Evolutionary conservation across 2,113 vertebrate species (phyloP).

Genomic region (Tetraodon nigroviridis): DNA sequence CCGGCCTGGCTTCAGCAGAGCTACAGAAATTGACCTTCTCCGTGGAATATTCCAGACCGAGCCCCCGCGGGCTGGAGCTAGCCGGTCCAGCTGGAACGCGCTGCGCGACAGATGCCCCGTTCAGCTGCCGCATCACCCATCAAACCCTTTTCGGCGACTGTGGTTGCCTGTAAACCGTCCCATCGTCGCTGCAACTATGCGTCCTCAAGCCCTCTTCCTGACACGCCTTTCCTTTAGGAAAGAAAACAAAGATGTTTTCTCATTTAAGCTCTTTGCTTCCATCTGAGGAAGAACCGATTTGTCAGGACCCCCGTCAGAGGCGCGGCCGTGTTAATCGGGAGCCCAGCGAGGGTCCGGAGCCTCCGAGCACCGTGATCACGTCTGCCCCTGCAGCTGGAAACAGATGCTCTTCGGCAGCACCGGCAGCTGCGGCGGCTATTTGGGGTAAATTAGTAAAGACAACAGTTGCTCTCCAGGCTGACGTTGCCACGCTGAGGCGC

Average conservation of each 20-base stretch:
- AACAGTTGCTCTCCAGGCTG: slow-evolving; percentile 63
- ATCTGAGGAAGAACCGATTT: not conserved
- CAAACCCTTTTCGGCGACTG: slow-evolving; percentile 24
- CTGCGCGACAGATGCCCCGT: slow-evolving; percentile 63
- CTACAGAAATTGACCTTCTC: slow-evolving; percentile 62
- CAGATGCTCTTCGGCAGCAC: slow-evolving; percentile 67
- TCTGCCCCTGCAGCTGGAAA: slow-evolving; percentile 58
- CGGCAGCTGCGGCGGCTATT: slow-evolving; percentile 60
- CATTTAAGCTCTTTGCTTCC: too few relatives aligned
- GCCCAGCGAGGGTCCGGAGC: slow-evolving; percentile 29
- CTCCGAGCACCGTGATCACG: slow-evolving; percentile 47
- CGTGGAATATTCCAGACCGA: slow-evolving; percentile 48
- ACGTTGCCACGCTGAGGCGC: slow-evolving; percentile 54
- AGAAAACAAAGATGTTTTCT: too few relatives aligned
- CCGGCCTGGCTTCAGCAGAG: slow-evolving; percentile 20
- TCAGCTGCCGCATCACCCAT: slow-evolving; percentile 38
- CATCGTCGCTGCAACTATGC: not conserved
- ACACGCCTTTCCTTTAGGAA: too few relatives aligned
- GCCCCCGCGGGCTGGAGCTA: slow-evolving; percentile 23
- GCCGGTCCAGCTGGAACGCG: slow-evolving; percentile 57
- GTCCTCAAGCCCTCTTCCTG: not conserved
- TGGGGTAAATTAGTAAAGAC: slow-evolving; percentile 72
- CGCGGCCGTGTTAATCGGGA: slow-evolving; percentile 40
- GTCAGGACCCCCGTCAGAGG: slow-evolving; percentile 37
- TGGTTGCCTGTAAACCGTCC: not conserved